Evolutionary conservation across 2,113 vertebrate species (phyloP).

Genomic region (Uria aalge): DNA sequence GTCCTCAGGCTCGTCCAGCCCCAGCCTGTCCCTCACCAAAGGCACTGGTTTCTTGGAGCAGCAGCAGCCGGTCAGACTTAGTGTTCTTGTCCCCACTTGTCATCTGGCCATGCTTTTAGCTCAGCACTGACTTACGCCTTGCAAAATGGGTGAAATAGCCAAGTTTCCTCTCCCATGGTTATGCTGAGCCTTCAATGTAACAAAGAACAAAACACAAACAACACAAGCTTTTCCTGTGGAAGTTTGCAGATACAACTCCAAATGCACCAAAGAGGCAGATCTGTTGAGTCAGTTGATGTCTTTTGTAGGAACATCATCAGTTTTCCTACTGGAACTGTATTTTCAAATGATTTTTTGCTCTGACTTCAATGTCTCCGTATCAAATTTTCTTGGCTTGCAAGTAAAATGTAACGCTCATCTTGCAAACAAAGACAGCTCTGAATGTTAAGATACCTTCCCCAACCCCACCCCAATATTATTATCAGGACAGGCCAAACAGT

Average conservation of each 20-base stretch:
- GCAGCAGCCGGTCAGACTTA: neutral
- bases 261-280: neutral
- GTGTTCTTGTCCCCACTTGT: neutral
- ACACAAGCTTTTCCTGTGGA: neutral
- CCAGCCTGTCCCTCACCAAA: neutral
- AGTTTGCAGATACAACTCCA: neutral
- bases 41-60: neutral
- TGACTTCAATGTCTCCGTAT: neutral
- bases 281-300: neutral
- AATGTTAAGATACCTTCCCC: neutral
- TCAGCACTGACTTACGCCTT: neutral
- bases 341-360: neutral
- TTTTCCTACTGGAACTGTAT: neutral
- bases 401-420: neutral
- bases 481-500: neutral
- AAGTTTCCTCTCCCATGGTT: neutral
- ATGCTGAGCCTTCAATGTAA: neutral
- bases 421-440: neutral
- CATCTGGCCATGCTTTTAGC: neutral
- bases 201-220: neutral
- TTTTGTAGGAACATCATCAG: neutral
- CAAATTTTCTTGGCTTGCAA: neutral
- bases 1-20: neutral
- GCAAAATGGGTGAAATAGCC: neutral
- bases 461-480: neutral